phyloP scores from a whole-genome alignment of 2,113 vertebrate species.

The Pseudorectes ferrugineus region DNA sequence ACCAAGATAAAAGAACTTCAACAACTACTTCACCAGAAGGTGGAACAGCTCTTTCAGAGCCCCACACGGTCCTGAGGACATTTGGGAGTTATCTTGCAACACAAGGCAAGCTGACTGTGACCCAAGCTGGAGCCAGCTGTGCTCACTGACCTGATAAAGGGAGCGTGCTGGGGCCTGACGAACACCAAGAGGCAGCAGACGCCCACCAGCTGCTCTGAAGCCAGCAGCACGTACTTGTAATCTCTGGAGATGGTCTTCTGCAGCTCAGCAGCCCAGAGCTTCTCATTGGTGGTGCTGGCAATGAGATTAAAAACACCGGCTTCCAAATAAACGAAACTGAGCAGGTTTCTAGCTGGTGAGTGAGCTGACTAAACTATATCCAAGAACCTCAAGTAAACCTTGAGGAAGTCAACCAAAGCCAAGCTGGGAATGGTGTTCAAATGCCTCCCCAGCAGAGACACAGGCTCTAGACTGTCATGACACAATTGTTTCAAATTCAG shows the following conservation, averaged over 20 bases:
- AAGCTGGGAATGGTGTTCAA: background rate
- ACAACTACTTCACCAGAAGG: background rate
- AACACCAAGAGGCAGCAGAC: slow-evolving; percentile 97
- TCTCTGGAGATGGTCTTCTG: slow-evolving; percentile 96
- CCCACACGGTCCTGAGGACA: background rate
- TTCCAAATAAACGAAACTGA: background rate
- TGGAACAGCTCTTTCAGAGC: background rate
- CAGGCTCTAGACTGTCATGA: background rate
- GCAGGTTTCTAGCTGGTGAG: background rate
- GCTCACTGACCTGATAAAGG: slow-evolving; percentile 88
- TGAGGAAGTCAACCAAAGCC: background rate
- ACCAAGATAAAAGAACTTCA: background rate
- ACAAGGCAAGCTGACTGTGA: background rate
- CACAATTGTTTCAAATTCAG: background rate
- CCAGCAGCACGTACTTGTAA: slow-evolving; percentile 93
- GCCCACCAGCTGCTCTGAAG: slow-evolving; percentile 96
- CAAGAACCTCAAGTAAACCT: background rate
- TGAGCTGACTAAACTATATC: background rate
- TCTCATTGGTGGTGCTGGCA: slow-evolving; percentile 95
- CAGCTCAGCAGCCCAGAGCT: slow-evolving; percentile 94
- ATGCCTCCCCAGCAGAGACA: background rate
- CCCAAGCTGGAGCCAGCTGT: background rate
- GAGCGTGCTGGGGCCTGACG: slow-evolving; percentile 94
- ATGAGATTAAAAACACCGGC: background rate
- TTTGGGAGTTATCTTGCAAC: background rate